These are phyloP conservation scores for Miichthys miiuy DNA, from an alignment of 2,797 vertebrate species.

Conservation along the genomic window DNA sequence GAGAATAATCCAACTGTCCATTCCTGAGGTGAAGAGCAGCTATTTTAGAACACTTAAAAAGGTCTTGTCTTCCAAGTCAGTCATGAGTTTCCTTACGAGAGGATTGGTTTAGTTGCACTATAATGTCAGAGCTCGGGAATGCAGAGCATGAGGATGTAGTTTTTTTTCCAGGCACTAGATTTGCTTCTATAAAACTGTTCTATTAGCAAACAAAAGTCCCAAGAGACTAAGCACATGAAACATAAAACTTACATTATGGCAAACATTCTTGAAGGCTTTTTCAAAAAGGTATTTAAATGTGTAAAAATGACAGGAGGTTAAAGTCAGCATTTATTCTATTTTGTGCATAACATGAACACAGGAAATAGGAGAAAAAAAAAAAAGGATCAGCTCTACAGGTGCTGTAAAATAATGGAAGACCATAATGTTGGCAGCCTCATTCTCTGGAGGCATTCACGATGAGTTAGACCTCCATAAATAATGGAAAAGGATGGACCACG, in stretches of 20 bases:
- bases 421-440: constrained; percentile 43
- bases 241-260: constrained; percentile 16
- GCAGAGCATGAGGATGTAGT: constrained; percentile 36
- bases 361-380: not conserved
- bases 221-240: constrained; percentile 33
- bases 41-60: constrained; percentile 45
- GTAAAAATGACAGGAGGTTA: constrained; percentile 9
- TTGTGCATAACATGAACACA: constrained; percentile 37
- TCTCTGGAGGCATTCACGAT: constrained; percentile 52
- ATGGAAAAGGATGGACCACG: constrained; percentile 48
- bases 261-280: constrained; percentile 17
- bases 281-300: constrained; percentile 16
- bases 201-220: constrained; percentile 47
- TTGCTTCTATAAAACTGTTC: constrained; percentile 35
- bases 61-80: constrained; percentile 31
- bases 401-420: constrained; percentile 60
- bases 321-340: constrained; percentile 22
- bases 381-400: constrained; percentile 30
- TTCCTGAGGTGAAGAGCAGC: constrained; percentile 55
- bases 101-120: constrained; percentile 26
- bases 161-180: constrained; percentile 50
- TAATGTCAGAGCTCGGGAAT: constrained; percentile 51
- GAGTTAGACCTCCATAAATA: constrained; percentile 55
- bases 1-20: constrained; percentile 39
- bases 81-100: constrained; percentile 39